Evolutionary conservation across 2,797 vertebrate species (phyloP).

Genomic region (Loriculus beryllinus): DNA sequence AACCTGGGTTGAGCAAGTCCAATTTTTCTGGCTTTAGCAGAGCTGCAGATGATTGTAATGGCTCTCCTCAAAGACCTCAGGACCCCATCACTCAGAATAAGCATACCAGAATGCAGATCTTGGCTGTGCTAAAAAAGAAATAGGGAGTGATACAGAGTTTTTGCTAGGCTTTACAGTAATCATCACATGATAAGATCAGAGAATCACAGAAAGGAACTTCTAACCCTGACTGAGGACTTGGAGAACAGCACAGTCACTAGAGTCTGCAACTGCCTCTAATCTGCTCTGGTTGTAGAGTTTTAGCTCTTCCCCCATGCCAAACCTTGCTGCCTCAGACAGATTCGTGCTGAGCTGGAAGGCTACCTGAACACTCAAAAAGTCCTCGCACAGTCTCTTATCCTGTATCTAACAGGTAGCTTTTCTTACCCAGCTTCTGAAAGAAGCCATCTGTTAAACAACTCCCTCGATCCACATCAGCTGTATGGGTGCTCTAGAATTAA

Average conservation of each 20-base stretch:
- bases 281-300: background rate
- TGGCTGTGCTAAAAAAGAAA: background rate
- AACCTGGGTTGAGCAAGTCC: background rate
- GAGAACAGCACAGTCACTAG: background rate
- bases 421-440: slow-evolving; percentile 14
- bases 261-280: background rate
- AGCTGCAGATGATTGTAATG: background rate
- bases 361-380: background rate
- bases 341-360: background rate
- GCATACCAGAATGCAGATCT: background rate
- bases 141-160: background rate
- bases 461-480: slow-evolving; percentile 37
- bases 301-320: background rate
- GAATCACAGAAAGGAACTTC: background rate
- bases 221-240: background rate
- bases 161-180: background rate
- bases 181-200: background rate
- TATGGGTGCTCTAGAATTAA: slow-evolving; percentile 24
- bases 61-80: background rate
- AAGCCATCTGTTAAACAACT: slow-evolving; percentile 52
- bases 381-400: background rate
- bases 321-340: background rate
- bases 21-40: background rate
- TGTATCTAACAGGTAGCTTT: background rate
- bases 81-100: background rate